These are phyloP conservation scores for Metellina segmentata DNA, from an alignment of 2,888 invertebrate species.

Conservation along the genomic window DNA sequence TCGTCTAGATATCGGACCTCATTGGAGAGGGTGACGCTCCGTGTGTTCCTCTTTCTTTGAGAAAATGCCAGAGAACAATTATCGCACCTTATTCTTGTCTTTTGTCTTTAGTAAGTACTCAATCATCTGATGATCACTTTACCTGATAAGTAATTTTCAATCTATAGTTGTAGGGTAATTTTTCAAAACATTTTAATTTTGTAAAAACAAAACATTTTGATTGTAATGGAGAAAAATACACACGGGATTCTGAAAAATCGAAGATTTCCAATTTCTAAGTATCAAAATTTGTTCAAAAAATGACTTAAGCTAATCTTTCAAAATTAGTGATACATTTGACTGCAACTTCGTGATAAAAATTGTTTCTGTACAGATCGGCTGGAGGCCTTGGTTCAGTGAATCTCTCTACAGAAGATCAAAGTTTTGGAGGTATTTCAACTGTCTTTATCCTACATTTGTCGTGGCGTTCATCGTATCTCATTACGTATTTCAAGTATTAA, in stretches of 20 bases:
- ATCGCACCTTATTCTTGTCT: slow-evolving; percentile 72
- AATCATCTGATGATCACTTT: not conserved
- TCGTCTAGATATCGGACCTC: slow-evolving; percentile 67
- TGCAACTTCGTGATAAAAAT: too few relatives aligned
- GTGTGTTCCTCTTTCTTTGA: slow-evolving; percentile 59
- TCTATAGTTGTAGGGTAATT: too few relatives aligned
- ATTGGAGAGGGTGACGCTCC: slow-evolving; percentile 62
- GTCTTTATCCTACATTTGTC: slow-evolving; percentile 79
- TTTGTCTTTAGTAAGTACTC: slow-evolving; percentile 64
- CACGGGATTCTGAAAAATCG: too few relatives aligned
- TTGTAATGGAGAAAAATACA: too few relatives aligned
- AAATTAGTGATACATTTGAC: not conserved
- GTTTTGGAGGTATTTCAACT: slow-evolving; percentile 78
- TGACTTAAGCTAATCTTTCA: not conserved
- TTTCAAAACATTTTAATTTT: too few relatives aligned
- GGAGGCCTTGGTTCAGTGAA: slow-evolving; percentile 80
- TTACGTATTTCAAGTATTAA: slow-evolving; percentile 80
- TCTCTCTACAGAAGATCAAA: slow-evolving; percentile 76
- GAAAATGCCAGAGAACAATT: slow-evolving; percentile 66
- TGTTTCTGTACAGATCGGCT: slow-evolving; percentile 80
- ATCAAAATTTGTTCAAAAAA: too few relatives aligned
- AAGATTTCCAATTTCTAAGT: too few relatives aligned
- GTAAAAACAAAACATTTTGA: too few relatives aligned
- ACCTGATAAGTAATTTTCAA: too few relatives aligned
- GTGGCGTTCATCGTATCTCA: slow-evolving; percentile 79